A percentile compares a stretch with the other conserved stretches of the same genome.
These are phyloP conservation scores for Neoaliturus tenellus DNA, from an alignment of 2,888 invertebrate species.

Conservation along the genomic window DNA sequence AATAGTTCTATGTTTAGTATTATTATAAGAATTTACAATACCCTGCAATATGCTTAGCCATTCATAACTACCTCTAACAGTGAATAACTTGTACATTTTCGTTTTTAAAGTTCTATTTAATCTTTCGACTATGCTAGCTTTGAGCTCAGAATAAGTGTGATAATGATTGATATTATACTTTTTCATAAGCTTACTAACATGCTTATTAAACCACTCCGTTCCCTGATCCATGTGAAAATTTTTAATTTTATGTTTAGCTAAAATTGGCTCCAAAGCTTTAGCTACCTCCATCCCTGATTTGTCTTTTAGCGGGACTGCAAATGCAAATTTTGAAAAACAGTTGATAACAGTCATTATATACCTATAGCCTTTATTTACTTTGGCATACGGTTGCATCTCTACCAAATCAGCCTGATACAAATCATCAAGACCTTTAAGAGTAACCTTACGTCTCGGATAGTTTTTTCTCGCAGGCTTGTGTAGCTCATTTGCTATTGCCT, in stretches of 20 bases:
- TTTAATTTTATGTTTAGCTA: constrained; percentile 34
- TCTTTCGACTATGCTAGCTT: constrained; percentile 56
- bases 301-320: constrained; percentile 38
- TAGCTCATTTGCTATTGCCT: constrained; percentile 45
- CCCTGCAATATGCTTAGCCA: constrained; percentile 17
- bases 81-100: constrained; percentile 55
- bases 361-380: constrained; percentile 4
- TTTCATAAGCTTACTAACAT: constrained; percentile 58
- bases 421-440: constrained; percentile 55
- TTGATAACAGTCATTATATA: constrained; percentile 32
- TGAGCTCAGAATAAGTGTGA: constrained; percentile 47
- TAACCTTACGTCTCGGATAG: constrained; percentile 35
- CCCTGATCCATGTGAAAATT: constrained; percentile 60
- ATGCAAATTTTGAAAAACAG: constrained; percentile 45
- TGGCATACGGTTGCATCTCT: constrained; percentile 43
- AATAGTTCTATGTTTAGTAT: constrained; percentile 50
- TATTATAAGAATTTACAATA: constrained; percentile 51
- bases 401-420: constrained; percentile 57
- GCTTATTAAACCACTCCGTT: constrained; percentile 59
- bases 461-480: constrained; percentile 48
- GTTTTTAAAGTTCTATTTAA: constrained; percentile 56
- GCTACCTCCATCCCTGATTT: constrained; percentile 50
- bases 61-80: constrained; percentile 34
- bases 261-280: constrained; percentile 18
- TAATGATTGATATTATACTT: constrained; percentile 60